Conservation (phyloP, 2,113 vertebrate genomes). For the Danionella cerebrum region DNA sequence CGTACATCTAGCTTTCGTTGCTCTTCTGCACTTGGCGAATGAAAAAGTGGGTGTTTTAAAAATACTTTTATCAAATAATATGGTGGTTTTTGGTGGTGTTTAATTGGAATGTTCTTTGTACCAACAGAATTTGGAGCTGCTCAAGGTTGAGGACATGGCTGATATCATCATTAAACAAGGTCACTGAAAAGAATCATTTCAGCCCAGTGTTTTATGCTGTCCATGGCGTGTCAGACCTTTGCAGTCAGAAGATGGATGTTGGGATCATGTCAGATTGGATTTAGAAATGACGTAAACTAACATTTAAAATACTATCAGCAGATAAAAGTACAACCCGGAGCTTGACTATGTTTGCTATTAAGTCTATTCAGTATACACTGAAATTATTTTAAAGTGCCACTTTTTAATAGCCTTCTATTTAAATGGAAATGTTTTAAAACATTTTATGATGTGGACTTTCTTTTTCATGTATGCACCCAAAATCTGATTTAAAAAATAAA, state of each 20-base stretch:
- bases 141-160: slow-evolving; percentile 68
- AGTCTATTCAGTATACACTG: no score
- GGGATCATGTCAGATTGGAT: no score
- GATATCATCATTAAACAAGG: slow-evolving; percentile 71
- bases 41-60: slow-evolving; percentile 75
- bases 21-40: slow-evolving; percentile 85
- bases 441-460: no score
- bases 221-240: background rate
- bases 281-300: no score
- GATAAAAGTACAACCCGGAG: no score
- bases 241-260: background rate
- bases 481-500: no score
- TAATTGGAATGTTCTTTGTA: background rate
- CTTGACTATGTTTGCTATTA: no score
- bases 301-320: no score
- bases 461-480: no score
- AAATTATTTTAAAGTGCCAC: no score
- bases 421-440: no score
- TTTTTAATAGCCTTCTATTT: no score
- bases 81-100: background rate
- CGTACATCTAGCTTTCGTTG: slow-evolving; percentile 79
- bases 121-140: slow-evolving; percentile 65
- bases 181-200: slow-evolving; percentile 38
- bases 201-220: background rate
- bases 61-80: background rate